Evolutionary conservation across 1,140 invertebrate species (phyloP).

Genomic region (Polyergus mexicanus): DNA sequence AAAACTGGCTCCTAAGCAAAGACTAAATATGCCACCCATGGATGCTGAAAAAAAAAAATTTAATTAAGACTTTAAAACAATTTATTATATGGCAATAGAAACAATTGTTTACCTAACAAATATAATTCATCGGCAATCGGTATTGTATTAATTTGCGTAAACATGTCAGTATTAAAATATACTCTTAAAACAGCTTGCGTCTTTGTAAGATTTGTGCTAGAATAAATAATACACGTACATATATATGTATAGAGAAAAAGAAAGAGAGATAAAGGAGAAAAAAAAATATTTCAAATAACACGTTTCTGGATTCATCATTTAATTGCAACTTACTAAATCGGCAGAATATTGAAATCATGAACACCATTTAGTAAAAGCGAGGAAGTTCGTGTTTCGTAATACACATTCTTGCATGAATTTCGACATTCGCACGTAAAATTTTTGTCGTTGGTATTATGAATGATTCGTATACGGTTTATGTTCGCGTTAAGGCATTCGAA

Average conservation of each 20-base stretch:
- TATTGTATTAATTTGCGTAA: neutral
- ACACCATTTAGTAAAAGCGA: neutral
- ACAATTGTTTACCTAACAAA: constrained; percentile 55
- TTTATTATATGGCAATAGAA: neutral
- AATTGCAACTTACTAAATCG: constrained; percentile 48
- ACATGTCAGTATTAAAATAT: constrained; percentile 42
- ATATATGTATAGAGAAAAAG: neutral
- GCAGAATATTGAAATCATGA: neutral
- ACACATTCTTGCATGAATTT: constrained; percentile 23
- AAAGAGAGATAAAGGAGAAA: neutral
- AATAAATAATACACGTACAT: constrained; percentile 12
- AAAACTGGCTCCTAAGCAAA: constrained; percentile 73
- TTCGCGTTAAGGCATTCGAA: constrained; percentile 33
- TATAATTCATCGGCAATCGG: constrained; percentile 60
- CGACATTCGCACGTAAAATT: constrained; percentile 61
- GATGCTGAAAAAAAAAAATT: constrained; percentile 63
- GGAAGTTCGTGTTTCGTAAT: neutral
- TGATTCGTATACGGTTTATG: neutral
- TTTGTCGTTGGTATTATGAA: neutral
- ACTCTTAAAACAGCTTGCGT: constrained; percentile 34
- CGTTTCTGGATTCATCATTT: neutral
- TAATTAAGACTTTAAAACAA: constrained; percentile 1
- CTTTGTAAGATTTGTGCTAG: constrained; percentile 15
- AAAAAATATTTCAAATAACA: neutral
- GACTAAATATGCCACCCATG: constrained; percentile 71